phyloP scores from a whole-genome alignment of 2,888 invertebrate genomes.

The Calameuta idolon region DNA sequence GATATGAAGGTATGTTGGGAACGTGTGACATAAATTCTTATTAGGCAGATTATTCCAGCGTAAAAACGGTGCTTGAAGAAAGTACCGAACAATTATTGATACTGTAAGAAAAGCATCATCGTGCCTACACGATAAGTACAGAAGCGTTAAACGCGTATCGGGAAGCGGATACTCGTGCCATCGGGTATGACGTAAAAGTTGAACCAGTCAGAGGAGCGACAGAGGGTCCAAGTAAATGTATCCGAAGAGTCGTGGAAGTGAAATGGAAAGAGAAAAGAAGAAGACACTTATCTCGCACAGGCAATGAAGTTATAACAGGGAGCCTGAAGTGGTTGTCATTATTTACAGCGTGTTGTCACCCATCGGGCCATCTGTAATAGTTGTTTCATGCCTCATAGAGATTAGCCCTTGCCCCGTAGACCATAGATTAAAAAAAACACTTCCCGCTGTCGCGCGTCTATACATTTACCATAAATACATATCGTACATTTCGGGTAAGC shows the following conservation, averaged over 20 bases:
- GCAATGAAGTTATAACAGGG: not conserved
- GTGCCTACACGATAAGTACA: not conserved
- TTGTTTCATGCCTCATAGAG: constrained; percentile 63
- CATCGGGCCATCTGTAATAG: constrained; percentile 64
- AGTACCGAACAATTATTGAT: not conserved
- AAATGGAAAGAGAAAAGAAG: not conserved
- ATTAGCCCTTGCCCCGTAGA: constrained; percentile 46
- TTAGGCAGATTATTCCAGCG: not conserved
- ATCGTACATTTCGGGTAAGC: constrained; percentile 19
- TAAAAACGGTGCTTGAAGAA: not conserved
- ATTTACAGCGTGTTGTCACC: constrained; percentile 60
- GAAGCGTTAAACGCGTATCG: not conserved
- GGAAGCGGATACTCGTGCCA: not conserved
- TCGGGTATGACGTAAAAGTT: not conserved
- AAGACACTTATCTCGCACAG: not conserved
- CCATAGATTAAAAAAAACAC: constrained; percentile 10
- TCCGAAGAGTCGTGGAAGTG: not conserved
- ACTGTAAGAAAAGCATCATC: no score
- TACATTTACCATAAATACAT: constrained; percentile 21
- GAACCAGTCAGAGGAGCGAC: not conserved
- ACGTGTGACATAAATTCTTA: not conserved
- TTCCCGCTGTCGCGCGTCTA: no score
- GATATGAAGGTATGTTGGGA: constrained; percentile 17
- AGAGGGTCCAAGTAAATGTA: not conserved
- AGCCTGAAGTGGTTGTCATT: constrained; percentile 33